Evolutionary conservation across 2,797 vertebrate genomes (phyloP).

Genomic region (Capromys pilorides): DNA sequence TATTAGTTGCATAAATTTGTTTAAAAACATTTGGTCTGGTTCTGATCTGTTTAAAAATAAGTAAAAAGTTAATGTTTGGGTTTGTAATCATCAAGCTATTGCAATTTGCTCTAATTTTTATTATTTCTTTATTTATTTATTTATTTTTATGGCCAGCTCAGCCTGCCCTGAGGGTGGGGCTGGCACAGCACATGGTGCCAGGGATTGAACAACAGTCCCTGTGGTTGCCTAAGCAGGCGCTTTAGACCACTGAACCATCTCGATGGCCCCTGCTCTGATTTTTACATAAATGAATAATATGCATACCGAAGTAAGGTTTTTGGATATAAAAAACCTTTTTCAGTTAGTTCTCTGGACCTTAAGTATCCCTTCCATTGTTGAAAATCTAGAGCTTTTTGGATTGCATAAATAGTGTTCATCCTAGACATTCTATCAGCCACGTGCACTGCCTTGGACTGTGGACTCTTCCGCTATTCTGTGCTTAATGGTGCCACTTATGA

Average conservation of each 20-base stretch:
- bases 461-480: background rate
- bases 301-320: background rate
- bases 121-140: no score
- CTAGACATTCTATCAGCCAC: background rate
- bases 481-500: background rate
- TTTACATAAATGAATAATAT: background rate
- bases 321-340: background rate
- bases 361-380: background rate
- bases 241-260: no score
- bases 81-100: background rate
- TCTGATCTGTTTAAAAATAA: background rate
- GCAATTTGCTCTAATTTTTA: background rate
- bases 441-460: background rate
- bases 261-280: background rate
- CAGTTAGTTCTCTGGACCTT: slow-evolving; percentile 40
- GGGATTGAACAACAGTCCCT: no score
- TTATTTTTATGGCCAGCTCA: no score
- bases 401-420: background rate
- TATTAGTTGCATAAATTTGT: background rate
- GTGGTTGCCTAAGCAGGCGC: no score
- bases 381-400: slow-evolving; percentile 3
- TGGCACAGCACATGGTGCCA: no score
- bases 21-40: background rate
- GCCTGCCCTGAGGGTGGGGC: no score
- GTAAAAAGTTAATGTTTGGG: background rate